Percentiles rank a stretch among this genome's conserved stretches.
Conservation (phyloP, 2,888 invertebrate species). For the Noctuana brunneofusca region DNA sequence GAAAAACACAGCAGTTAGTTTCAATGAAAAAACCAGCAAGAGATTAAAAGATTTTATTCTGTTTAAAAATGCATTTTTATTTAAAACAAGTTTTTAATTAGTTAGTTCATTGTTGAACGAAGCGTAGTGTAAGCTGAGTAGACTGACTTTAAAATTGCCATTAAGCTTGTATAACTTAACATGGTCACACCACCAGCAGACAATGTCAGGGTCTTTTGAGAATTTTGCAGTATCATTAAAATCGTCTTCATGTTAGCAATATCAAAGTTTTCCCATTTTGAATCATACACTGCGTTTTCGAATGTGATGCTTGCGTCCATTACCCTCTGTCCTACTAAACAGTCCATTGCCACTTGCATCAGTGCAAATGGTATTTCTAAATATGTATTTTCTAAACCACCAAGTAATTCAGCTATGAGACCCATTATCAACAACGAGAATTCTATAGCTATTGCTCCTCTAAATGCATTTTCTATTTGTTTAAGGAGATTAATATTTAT, state of each 20-base stretch:
- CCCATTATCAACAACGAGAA: conserved; percentile 51
- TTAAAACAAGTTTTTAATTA: background rate
- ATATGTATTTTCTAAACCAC: conserved; percentile 57
- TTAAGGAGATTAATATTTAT: conserved; percentile 46
- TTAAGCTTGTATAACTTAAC: conserved; percentile 54
- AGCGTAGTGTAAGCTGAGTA: conserved; percentile 63
- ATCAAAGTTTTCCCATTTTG: conserved; percentile 65
- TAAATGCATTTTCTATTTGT: conserved; percentile 50
- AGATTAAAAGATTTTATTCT: background rate
- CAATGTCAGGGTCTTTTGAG: conserved; percentile 57
- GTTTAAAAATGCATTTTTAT: background rate
- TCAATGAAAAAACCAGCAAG: background rate
- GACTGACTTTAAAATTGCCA: conserved; percentile 54
- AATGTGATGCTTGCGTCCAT: conserved; percentile 57
- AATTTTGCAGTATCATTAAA: conserved; percentile 53
- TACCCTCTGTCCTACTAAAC: conserved; percentile 46
- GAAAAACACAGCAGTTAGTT: background rate
- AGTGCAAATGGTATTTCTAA: conserved; percentile 55
- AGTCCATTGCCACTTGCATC: conserved; percentile 45
- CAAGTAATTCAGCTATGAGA: conserved; percentile 55
- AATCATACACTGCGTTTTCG: conserved; percentile 56
- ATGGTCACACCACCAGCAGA: conserved; percentile 59
- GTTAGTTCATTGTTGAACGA: conserved; percentile 47
- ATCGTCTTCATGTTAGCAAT: conserved; percentile 57
- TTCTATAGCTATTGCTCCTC: conserved; percentile 52